Base-by-base conservation (phyloP, 2,888 invertebrate species). In the Tipula confusa region DNA sequence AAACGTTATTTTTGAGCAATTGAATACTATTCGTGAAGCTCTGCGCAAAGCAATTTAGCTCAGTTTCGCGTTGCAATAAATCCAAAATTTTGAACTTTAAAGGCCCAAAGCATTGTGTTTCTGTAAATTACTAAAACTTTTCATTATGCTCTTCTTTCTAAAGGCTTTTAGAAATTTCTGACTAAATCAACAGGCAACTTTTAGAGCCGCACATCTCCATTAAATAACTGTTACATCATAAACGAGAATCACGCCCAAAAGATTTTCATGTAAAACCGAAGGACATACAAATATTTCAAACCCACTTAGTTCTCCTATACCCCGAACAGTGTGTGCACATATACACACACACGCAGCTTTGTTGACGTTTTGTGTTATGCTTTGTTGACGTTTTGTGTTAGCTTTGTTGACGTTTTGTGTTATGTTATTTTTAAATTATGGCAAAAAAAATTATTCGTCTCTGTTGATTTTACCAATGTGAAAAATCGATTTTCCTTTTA, bases 401-500 rank as follows among this genome's bases (percentile, higher is more conserved):
- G 9, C 64, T 24, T 64, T 24, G 64, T 64, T 64, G 64, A 64
- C 64, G 64, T 64, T 64, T 64, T 64, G 24, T 64, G 13, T n/a
- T n/a, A 43, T 43, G 18, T 64, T 64, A 64, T 64, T 64, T 64
- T 64, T 64, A 64, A 64, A 64, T 64, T 64, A 64, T 64, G 24
- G 64, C 64, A 11, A 64, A 64, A 64, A 38, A 38, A 38, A 64
- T 64, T 64, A 64, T 64, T 64, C 9, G 64, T 64, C 64, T 64
- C 64, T 64, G 64, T 64, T 64, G 64, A 64, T 64, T 64, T 64
- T 64, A 24, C 24, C 64, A 64, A 24, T 24, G 11, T 24, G 64
- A 24, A 64, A 64, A 64, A 64, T 64, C 64, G 64, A 64, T 64
- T 64, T 64, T 64, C 64, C 64, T 9, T 64, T 64, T 64, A 9